Evolutionary conservation across 2,797 vertebrate genomes (phyloP).

Genomic region (Australoheros facetus): DNA sequence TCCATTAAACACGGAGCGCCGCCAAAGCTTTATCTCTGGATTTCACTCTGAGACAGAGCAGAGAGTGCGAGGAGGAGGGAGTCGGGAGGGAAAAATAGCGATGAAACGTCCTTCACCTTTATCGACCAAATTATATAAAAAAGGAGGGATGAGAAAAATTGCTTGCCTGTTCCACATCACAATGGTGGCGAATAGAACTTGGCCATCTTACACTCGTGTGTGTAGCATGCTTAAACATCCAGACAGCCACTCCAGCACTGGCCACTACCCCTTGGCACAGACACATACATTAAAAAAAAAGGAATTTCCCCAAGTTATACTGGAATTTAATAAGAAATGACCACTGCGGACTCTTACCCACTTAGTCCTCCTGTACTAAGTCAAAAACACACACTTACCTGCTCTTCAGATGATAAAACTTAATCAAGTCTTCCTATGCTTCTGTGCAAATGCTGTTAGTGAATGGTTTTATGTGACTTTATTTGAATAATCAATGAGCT

Average conservation of each 20-base stretch:
- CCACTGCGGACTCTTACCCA: slow-evolving; percentile 56
- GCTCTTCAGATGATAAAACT: slow-evolving; percentile 13
- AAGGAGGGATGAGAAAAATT: slow-evolving; percentile 72
- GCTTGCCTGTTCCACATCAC: slow-evolving; percentile 63
- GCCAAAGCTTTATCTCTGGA: slow-evolving; percentile 79
- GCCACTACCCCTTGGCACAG: slow-evolving; percentile 33
- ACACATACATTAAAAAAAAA: slow-evolving; percentile 15
- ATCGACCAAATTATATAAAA: slow-evolving; percentile 79
- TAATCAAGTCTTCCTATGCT: not conserved
- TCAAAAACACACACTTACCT: slow-evolving; percentile 31
- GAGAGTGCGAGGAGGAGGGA: slow-evolving; percentile 53
- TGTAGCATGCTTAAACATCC: slow-evolving; percentile 62
- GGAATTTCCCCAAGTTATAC: slow-evolving; percentile 47
- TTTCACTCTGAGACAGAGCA: slow-evolving; percentile 78
- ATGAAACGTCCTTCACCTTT: slow-evolving; percentile 84
- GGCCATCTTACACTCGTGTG: slow-evolving; percentile 52
- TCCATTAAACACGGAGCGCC: slow-evolving; percentile 83
- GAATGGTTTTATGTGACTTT: not conserved
- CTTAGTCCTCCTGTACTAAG: slow-evolving; percentile 12
- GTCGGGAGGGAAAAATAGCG: slow-evolving; percentile 61
- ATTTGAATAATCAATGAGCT: slow-evolving; percentile 52
- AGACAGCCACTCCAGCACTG: slow-evolving; percentile 30
- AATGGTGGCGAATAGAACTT: slow-evolving; percentile 45
- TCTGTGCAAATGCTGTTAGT: not conserved
- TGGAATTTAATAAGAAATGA: slow-evolving; percentile 76